Conservation (phyloP, 1,140 invertebrate species). For the Riptortus pedestris region DNA sequence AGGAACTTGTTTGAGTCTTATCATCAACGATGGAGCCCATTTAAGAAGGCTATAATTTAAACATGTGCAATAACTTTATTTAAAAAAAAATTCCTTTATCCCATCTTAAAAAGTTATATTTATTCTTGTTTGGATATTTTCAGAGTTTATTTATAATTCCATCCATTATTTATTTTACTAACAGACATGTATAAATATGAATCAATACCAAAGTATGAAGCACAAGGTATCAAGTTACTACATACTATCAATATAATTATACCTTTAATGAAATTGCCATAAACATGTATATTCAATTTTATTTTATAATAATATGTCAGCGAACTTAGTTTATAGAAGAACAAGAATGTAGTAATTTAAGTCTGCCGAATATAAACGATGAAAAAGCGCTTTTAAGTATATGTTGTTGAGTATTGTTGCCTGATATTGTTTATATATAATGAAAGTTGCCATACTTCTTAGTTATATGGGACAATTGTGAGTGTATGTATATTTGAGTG, state of each 20-base stretch:
- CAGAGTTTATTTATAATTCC: not conserved
- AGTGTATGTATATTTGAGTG: too few species aligned
- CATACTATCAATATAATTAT: not conserved
- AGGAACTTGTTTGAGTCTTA: not conserved
- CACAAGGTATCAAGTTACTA: constrained; percentile 21
- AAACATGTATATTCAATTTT: not conserved
- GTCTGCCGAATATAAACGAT: not conserved
- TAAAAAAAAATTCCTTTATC: not conserved
- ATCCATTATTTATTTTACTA: constrained; percentile 1
- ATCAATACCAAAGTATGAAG: constrained; percentile 9
- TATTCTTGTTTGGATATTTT: not conserved
- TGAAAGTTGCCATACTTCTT: not conserved
- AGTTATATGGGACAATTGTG: not conserved
- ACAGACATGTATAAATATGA: not conserved
- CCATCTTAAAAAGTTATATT: not conserved
- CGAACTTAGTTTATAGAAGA: not conserved
- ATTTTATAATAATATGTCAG: not conserved
- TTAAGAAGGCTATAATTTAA: not conserved
- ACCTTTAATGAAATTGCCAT: not conserved
- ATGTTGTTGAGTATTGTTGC: not conserved
- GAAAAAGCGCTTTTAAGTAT: not conserved
- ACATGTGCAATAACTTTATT: too few species aligned
- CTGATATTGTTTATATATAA: too few species aligned
- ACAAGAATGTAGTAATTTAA: not conserved
- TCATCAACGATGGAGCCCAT: not conserved